phyloP scores from a whole-genome alignment of 2,888 invertebrate genomes.

The Cataglyphis cursor region DNA sequence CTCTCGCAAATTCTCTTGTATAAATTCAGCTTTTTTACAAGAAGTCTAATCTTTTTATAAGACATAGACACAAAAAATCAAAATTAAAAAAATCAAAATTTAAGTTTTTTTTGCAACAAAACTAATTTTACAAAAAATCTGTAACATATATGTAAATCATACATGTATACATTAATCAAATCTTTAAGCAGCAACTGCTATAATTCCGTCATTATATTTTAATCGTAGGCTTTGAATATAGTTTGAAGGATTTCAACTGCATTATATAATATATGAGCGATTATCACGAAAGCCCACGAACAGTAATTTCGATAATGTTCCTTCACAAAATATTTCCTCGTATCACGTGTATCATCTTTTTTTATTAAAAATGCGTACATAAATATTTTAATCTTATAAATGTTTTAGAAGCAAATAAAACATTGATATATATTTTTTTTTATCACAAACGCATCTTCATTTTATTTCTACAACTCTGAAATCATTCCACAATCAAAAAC shows the following conservation, averaged over 20 bases:
- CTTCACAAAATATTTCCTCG: background rate
- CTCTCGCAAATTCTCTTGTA: too few species aligned
- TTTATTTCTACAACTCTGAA: background rate
- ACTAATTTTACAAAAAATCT: too few species aligned
- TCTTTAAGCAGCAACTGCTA: background rate
- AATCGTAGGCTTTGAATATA: background rate
- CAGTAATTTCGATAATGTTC: background rate
- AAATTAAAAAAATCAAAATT: too few species aligned
- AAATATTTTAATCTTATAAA: background rate
- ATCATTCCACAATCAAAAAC: background rate
- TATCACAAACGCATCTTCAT: background rate
- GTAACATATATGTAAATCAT: background rate
- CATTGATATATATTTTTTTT: background rate
- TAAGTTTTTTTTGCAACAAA: too few species aligned
- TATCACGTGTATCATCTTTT: background rate
- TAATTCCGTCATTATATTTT: conserved; percentile 2
- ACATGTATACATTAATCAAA: background rate
- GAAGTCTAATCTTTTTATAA: too few species aligned
- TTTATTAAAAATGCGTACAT: background rate
- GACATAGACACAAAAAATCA: too few species aligned
- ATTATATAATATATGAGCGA: background rate
- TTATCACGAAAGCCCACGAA: background rate
- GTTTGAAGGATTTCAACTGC: background rate
- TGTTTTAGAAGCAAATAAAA: background rate
- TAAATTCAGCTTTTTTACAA: too few species aligned